Conservation (phyloP, 35 echinoderm and acorn worm genomes). For the Ptychodera flava region DNA sequence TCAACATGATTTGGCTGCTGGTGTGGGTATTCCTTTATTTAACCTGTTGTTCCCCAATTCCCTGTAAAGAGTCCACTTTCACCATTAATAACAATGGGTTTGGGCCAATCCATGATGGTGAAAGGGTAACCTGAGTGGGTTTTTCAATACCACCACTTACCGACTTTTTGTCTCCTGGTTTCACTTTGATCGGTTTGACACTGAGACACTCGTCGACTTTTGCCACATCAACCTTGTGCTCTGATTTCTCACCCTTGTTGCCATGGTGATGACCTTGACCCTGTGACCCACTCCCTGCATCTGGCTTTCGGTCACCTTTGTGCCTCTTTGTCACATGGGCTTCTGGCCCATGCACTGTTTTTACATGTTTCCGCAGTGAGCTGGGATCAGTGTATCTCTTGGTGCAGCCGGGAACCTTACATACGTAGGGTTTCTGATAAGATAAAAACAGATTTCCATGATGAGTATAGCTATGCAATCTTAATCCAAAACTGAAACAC, state of each 20-base stretch:
- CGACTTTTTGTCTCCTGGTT: not conserved
- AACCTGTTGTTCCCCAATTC: too few relatives aligned
- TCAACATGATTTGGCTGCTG: too few relatives aligned
- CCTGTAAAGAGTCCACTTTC: too few relatives aligned
- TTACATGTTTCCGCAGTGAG: constrained; percentile 91
- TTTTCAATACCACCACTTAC: too few relatives aligned
- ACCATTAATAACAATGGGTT: too few relatives aligned
- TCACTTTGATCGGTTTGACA: not conserved
- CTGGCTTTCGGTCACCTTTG: constrained; percentile 65
- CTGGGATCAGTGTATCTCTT: constrained; percentile 98
- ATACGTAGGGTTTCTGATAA: constrained; percentile 98
- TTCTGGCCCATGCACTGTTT: constrained; percentile 95
- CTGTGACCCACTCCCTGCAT: constrained; percentile 17
- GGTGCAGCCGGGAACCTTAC: constrained; percentile 92
- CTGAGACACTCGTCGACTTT: not conserved
- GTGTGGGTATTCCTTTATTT: too few relatives aligned
- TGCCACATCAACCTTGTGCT: not conserved
- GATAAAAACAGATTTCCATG: too few relatives aligned
- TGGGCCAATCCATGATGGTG: too few relatives aligned
- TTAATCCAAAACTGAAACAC: too few relatives aligned
- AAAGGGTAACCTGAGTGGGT: too few relatives aligned
- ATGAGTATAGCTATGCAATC: too few relatives aligned
- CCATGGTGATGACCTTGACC: not conserved
- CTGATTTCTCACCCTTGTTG: not conserved
- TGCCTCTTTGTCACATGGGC: constrained; percentile 95